A percentile compares a stretch with the other conserved stretches of the same genome.
Evolutionary conservation across 2,113 vertebrate species (phyloP).

Genomic region (Ciconia stormi): DNA sequence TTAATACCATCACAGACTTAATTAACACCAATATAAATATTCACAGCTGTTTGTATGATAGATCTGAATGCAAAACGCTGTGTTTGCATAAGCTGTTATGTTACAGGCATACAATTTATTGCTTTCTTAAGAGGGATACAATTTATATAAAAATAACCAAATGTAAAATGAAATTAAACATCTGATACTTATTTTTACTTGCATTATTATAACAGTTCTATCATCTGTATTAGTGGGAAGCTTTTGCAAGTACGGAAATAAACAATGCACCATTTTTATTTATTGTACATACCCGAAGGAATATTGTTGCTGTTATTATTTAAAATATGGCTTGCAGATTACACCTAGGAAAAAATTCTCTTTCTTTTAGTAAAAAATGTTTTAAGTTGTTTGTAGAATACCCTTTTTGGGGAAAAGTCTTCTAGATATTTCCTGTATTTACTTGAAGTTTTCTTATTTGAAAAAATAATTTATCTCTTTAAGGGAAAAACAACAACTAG

Average conservation of each 20-base stretch:
- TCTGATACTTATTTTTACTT: neutral
- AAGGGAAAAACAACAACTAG: neutral
- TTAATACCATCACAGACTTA: conserved; percentile 38
- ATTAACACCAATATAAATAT: conserved; percentile 54
- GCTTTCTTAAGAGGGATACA: neutral
- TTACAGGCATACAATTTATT: neutral
- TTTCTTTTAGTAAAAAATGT: neutral
- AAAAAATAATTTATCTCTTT: neutral
- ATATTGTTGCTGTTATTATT: neutral
- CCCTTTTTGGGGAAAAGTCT: rapidly evolving
- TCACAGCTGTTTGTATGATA: conserved; percentile 22
- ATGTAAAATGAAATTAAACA: neutral
- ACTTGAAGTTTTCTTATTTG: neutral
- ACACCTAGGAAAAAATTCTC: neutral
- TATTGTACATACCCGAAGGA: neutral
- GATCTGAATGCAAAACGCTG: neutral
- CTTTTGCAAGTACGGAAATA: neutral
- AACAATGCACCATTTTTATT: neutral
- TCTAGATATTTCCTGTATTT: neutral
- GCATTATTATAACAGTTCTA: neutral
- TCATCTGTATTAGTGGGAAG: neutral
- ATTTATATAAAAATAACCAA: neutral
- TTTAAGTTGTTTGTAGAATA: neutral
- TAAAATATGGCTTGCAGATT: neutral
- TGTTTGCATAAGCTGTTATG: conserved; percentile 30